These are phyloP conservation scores for Flexamia atlantica DNA, from an alignment of 2,888 invertebrate genomes.

Conservation along the genomic window DNA sequence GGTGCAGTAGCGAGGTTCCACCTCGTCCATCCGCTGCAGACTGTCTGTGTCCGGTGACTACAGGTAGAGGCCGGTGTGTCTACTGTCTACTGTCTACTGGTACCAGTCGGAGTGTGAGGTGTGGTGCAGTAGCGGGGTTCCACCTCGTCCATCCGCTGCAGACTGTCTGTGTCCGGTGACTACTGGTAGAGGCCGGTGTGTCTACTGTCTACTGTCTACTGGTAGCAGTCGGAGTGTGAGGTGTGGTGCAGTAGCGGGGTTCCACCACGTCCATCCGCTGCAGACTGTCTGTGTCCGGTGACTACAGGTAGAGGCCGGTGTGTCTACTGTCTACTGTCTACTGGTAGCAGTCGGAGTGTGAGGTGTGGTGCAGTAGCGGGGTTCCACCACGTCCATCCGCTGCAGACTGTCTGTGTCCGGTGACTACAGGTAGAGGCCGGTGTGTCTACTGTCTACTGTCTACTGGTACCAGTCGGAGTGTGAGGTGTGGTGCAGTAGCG, in stretches of 20 bases:
- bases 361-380: constrained; percentile 46
- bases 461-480: constrained; percentile 59
- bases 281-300: neutral
- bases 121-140: constrained; percentile 45
- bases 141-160: constrained; percentile 16
- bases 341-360: constrained; percentile 63
- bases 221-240: constrained; percentile 63
- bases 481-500: constrained; percentile 49
- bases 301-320: neutral
- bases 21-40: constrained; percentile 12
- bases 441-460: neutral
- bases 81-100: neutral
- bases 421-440: neutral
- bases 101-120: constrained; percentile 60
- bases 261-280: constrained; percentile 16
- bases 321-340: neutral
- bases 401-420: neutral
- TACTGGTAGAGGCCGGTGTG: constrained; percentile 3
- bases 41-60: neutral
- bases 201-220: neutral
- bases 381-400: constrained; percentile 24
- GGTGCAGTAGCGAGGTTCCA: constrained; percentile 45
- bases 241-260: constrained; percentile 45
- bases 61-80: neutral
- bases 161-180: neutral